Percentiles rank a stretch among this genome's conserved stretches.
Evolutionary conservation across 2,113 vertebrate genomes (phyloP).

Genomic region (Boleophthalmus pectinirostris): DNA sequence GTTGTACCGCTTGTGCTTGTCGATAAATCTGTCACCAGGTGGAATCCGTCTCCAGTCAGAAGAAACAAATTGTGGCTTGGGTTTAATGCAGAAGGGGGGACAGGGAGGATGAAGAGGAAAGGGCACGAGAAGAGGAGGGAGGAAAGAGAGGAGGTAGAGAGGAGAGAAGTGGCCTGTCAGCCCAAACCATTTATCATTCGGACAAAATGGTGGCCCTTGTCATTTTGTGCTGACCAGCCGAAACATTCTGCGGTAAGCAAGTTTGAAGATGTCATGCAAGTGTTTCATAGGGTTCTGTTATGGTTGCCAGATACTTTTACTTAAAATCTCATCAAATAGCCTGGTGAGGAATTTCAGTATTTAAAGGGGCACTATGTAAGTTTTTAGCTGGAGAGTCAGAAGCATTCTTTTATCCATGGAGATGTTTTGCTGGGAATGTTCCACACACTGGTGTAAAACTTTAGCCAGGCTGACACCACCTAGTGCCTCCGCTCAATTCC

Average conservation of each 20-base stretch:
- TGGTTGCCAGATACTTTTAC: constrained; percentile 23
- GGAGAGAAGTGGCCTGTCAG: constrained; percentile 89
- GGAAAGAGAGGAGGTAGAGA: constrained; percentile 57
- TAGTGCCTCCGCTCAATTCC: too few relatives aligned
- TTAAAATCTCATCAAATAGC: constrained; percentile 17
- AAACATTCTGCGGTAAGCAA: constrained; percentile 88
- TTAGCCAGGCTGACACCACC: too few relatives aligned
- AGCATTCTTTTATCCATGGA: too few relatives aligned
- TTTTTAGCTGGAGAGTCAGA: too few relatives aligned
- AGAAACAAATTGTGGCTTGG: constrained; percentile 92
- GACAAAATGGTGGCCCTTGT: constrained; percentile 85
- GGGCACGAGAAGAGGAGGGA: constrained; percentile 23
- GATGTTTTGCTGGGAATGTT: too few relatives aligned
- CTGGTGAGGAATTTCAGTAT: neutral
- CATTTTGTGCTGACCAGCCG: constrained; percentile 79
- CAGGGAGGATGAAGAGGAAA: constrained; percentile 30
- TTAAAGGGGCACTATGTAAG: too few relatives aligned
- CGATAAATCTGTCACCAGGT: constrained; percentile 92
- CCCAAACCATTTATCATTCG: constrained; percentile 87
- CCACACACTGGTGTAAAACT: too few relatives aligned
- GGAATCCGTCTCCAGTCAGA: constrained; percentile 84
- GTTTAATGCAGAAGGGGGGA: constrained; percentile 46
- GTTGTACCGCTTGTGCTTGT: constrained; percentile 83
- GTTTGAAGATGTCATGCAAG: constrained; percentile 78
- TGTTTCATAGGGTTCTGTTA: constrained; percentile 28